Evolutionary conservation across 2,888 invertebrate species (phyloP).

Genomic region (Dendrolimus houi): DNA sequence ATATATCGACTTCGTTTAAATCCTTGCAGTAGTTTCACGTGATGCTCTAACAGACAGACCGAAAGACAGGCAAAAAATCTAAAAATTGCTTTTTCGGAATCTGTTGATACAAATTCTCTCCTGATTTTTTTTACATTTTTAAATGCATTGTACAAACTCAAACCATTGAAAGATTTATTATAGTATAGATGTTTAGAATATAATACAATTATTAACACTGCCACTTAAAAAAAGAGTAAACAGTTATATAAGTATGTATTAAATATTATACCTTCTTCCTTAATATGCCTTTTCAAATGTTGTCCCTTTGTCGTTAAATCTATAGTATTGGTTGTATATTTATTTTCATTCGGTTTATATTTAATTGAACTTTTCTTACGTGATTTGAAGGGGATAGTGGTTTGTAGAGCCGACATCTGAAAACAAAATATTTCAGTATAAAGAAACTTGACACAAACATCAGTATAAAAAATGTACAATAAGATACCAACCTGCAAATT

Average conservation of each 20-base stretch:
- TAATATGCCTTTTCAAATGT: constrained; percentile 24
- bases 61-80: no score
- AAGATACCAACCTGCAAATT: background rate
- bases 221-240: no score
- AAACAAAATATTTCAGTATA: constrained; percentile 12
- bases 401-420: constrained; percentile 65
- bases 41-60: no score
- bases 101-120: no score
- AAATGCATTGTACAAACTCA: no score
- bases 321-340: constrained; percentile 30
- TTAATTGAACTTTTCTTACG: constrained; percentile 54
- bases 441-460: background rate
- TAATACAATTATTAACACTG: no score
- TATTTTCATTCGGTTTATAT: constrained; percentile 35
- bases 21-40: no score
- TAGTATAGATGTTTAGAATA: no score
- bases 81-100: no score
- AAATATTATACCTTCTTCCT: constrained; percentile 5
- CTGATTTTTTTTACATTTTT: no score
- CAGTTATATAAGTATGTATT: background rate
- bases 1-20: no score
- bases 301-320: constrained; percentile 15
- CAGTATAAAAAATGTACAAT: background rate
- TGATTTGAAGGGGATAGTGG: constrained; percentile 63
- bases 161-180: no score